Evolutionary conservation across 2,888 invertebrate species (phyloP).

Genomic region (Cosmopolites sordidus): DNA sequence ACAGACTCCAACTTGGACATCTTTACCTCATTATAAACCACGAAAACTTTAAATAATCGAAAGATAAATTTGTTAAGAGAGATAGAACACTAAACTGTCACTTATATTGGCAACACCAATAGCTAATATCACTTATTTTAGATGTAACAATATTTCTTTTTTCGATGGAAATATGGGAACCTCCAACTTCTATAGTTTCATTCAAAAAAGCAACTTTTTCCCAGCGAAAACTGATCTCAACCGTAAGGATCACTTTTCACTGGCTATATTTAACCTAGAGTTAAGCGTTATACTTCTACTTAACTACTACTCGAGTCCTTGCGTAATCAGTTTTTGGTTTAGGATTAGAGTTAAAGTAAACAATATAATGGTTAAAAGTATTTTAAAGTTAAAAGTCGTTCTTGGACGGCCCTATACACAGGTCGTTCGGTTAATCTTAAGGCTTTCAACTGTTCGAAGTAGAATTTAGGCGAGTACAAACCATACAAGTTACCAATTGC

Average conservation of each 20-base stretch:
- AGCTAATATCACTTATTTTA: slow-evolving; percentile 14
- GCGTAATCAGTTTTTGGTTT: background rate
- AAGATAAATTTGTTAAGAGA: slow-evolving; percentile 20
- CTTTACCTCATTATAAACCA: slow-evolving; percentile 5
- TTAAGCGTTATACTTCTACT: background rate
- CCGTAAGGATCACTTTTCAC: background rate
- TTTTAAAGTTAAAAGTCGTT: background rate
- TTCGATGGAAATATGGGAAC: too few relatives aligned
- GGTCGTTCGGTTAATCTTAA: background rate
- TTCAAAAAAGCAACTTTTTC: background rate
- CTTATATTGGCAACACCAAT: slow-evolving; percentile 4
- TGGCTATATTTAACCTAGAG: background rate
- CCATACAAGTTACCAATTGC: slow-evolving; percentile 25
- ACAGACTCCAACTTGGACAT: slow-evolving; percentile 8
- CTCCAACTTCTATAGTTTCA: too few relatives aligned
- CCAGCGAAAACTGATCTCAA: background rate
- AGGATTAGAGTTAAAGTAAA: background rate
- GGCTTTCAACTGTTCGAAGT: background rate
- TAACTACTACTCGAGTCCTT: background rate
- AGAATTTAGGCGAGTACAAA: background rate
- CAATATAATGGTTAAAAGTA: background rate
- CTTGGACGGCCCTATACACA: background rate
- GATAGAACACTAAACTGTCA: slow-evolving; percentile 18
- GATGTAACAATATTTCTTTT: background rate
- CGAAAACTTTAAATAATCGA: slow-evolving; percentile 9